phyloP scores from a whole-genome alignment of 2,888 invertebrate genomes.

The Pyrrhosoma nymphula region DNA sequence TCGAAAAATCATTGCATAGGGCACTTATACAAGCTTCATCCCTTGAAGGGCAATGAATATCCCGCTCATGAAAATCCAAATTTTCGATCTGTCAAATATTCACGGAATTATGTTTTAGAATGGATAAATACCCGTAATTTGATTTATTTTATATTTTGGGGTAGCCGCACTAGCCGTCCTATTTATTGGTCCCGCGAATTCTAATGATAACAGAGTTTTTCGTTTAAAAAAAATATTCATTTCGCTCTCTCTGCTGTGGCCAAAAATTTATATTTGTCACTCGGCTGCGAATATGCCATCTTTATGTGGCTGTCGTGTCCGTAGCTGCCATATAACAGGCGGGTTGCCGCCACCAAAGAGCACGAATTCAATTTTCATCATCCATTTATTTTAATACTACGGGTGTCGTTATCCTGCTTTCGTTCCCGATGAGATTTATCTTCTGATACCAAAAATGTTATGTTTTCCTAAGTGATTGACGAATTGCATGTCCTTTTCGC shows the following conservation, averaged over 20 bases:
- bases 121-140: no score
- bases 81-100: no score
- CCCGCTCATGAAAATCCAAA: no score
- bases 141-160: no score
- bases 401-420: neutral
- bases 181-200: no score
- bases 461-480: constrained; percentile 22
- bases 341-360: neutral
- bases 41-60: no score
- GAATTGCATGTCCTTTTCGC: constrained; percentile 34
- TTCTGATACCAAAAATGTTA: neutral
- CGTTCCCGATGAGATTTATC: constrained; percentile 27
- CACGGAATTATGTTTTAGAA: no score
- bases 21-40: no score
- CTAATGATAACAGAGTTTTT: no score
- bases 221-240: neutral
- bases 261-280: neutral
- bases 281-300: neutral
- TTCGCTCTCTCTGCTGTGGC: neutral
- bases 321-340: neutral
- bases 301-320: neutral
- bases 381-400: neutral
- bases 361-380: constrained; percentile 12
- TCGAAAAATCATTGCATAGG: no score
- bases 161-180: no score